Base-by-base conservation (phyloP, 2,888 invertebrate species). In the Clusia tigrina region DNA sequence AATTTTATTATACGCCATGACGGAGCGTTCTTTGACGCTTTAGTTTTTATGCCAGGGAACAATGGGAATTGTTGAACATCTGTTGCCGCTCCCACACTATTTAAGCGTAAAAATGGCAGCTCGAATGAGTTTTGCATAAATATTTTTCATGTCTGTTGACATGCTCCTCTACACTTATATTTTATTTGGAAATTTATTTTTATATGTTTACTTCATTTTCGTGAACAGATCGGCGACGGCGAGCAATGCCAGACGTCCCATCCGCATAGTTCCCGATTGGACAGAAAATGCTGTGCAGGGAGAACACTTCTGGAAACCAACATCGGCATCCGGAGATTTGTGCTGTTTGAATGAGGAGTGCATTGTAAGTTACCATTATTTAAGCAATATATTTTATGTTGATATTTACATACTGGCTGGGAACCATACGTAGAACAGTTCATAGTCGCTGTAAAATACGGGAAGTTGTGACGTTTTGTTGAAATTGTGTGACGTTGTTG, bases 311-410 rank as follows among this genome's bases (percentile, higher is more conserved):
- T 97, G 96, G 96, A 89, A 93, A 68, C 91, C 94, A 66, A 93
- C 95, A 60, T 93, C 94, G 62, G 93, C 92, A 62, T 96, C 96
- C 56, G 95, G 95, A 23, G 96, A 97, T 85, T 91, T 94, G 83
- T 97, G 97, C 85, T 96, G 96, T 83, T 91, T 94, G 60, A 94
- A 93, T 71, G 94, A 95, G 78, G 94, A 95, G 79, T 97, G 96
- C 83, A 89, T 80, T 71, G 79, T 80, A 70, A 80, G 79, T 80
- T 15, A 42, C 3, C 42, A 9, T 42, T 17, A 42, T 42, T 42
- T n/a, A n/a, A 42, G 12, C n/a, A n/a, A n/a, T n/a, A n/a, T n/a
- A n/a, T n/a, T n/a, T n/a, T n/a, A n/a, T n/a, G n/a, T n/a, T n/a
- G n/a, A n/a, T n/a, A n/a, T n/a, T n/a, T n/a, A n/a, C n/a, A n/a